These are phyloP conservation scores for Scyliorhinus canicula DNA, from an alignment of 2,797 vertebrate species.

Conservation along the genomic window DNA sequence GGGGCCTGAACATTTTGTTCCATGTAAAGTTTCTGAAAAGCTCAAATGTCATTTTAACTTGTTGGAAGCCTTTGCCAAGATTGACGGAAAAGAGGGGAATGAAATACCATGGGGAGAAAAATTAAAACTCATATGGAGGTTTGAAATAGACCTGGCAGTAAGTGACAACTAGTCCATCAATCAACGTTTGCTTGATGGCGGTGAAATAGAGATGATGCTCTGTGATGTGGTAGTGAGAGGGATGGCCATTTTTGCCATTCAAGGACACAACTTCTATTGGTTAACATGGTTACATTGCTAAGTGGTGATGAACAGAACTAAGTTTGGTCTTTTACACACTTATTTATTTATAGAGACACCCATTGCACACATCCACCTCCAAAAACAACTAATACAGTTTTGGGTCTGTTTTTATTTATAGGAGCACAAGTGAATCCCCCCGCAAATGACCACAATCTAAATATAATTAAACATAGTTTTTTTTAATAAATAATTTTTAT, in stretches of 20 bases:
- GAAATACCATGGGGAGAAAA: not conserved
- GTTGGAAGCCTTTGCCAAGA: not conserved
- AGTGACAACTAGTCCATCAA: not conserved
- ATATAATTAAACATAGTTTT: too few species aligned
- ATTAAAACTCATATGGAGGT: not conserved
- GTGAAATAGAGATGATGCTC: not conserved
- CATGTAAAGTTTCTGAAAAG: not conserved
- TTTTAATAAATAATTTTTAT: too few species aligned
- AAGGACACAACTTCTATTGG: not conserved
- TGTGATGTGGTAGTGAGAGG: not conserved
- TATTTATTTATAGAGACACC: not conserved
- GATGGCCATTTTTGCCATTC: not conserved
- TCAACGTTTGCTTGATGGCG: not conserved
- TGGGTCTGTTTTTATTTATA: not conserved
- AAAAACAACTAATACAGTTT: not conserved
- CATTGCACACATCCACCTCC: not conserved
- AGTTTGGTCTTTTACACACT: not conserved
- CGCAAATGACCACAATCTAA: not conserved
- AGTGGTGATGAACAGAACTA: not conserved
- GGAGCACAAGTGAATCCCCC: too few species aligned
- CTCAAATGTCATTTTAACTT: not conserved
- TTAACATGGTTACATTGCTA: not conserved
- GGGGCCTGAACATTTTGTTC: not conserved
- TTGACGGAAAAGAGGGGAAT: not conserved
- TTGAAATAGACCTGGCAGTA: not conserved